A percentile compares a stretch with the other conserved stretches of the same genome.
Evolutionary conservation across 2,888 invertebrate genomes (phyloP).

Genomic region (Seira ritae): DNA sequence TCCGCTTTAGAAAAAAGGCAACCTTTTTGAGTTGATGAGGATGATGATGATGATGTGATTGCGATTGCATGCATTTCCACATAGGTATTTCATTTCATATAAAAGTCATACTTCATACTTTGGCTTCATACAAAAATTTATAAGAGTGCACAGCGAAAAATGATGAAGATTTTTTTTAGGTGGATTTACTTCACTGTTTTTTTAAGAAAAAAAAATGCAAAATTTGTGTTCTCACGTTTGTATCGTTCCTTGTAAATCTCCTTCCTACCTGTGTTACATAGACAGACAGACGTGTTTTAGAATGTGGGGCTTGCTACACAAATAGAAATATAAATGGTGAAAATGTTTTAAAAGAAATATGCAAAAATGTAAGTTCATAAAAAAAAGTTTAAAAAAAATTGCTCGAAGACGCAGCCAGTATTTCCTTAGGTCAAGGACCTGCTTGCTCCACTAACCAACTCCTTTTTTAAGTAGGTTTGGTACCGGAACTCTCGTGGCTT

Average conservation of each 20-base stretch:
- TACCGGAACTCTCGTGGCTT: constrained; percentile 69
- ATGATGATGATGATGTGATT: too few relatives aligned
- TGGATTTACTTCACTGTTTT: too few relatives aligned
- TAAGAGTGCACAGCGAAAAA: too few relatives aligned
- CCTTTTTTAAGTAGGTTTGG: constrained; percentile 67
- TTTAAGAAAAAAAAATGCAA: neutral
- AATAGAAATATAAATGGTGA: too few relatives aligned
- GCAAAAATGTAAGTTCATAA: neutral
- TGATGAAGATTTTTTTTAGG: too few relatives aligned
- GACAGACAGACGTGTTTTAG: too few relatives aligned
- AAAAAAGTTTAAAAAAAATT: neutral
- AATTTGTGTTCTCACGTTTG: neutral
- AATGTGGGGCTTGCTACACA: too few relatives aligned
- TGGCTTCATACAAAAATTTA: too few relatives aligned
- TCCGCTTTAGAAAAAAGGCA: constrained; percentile 23
- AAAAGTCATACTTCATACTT: too few relatives aligned
- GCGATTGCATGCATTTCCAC: too few relatives aligned
- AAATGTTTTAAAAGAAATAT: neutral
- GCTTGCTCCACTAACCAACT: constrained; percentile 61
- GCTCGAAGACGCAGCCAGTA: constrained; percentile 2
- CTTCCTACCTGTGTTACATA: neutral
- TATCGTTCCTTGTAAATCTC: neutral
- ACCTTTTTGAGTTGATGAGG: too few relatives aligned
- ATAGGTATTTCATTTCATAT: too few relatives aligned
- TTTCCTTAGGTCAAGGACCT: constrained; percentile 72